Evolutionary conservation across 2,888 invertebrate genomes (phyloP), one percentile per base, ranked within the genome.

Genomic region (Zygogramma bicolorata): DNA sequence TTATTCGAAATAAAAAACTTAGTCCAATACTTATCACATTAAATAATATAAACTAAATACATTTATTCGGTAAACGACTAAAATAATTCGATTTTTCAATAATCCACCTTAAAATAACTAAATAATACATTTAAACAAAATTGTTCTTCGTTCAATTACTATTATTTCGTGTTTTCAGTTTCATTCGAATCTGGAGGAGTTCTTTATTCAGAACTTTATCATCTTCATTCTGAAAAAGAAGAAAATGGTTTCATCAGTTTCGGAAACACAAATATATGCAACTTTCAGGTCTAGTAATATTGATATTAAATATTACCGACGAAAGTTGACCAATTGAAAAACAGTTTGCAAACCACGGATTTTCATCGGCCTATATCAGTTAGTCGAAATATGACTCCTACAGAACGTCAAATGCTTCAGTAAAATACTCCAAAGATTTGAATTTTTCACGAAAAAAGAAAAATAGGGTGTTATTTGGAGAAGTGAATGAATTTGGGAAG

Each of bases 151-250:
- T 46, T 63, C 18, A 63, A 8, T 68, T 68, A 42, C 68, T 61
- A 22, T 72, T 65, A 22, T 49, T 53, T 74, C 68, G 69, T 76
- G 90, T 88, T 79, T 90, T 89, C 82, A 92, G 87, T 84, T 91
- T 92, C 82, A 92, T 91, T 83, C 91, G 89, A 63, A 91, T 90
- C 84, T 91, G 90, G 66, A 92, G 86, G 84, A 92, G 91, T 84
- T 91, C 91, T 77, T 89, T 89, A 84, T 88, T 90, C 63, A 90
- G 87, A 72, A 89, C 89, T 81, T 86, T 87, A 75, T 87, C 86
- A 59, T 87, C 86, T 80, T 87, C 86, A 74, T 85, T 84, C 86
- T 86, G 79, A 61, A 85, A 86, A 46, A 42, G 27, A 63, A 63
- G 46, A 75, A 76, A 76, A 78, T 31, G 29, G 42, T 18, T 13